Percentiles rank a stretch among this genome's conserved stretches.
Conservation (phyloP, 2,888 invertebrate species). For the Listrodromus nycthemerus region DNA sequence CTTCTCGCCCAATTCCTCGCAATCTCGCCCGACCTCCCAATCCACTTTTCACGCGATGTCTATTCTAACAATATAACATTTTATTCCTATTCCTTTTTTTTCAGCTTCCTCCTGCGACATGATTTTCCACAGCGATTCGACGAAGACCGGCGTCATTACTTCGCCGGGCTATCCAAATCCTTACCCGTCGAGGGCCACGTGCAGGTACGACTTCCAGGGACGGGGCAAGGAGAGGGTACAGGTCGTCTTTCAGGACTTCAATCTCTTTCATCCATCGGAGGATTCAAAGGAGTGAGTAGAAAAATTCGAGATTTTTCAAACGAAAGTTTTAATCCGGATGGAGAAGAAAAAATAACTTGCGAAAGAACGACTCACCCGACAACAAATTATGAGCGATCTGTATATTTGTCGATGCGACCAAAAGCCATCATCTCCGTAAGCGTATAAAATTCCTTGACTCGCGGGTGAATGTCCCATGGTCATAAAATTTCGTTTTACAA, state of each 20-base stretch:
- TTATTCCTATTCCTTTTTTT: conserved; percentile 82
- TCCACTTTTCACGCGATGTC: conserved; percentile 8
- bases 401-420: too few relatives aligned
- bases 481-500: too few relatives aligned
- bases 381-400: too few relatives aligned
- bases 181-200: conserved; percentile 92
- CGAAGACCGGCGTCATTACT: conserved; percentile 93
- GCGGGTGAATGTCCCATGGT: too few relatives aligned
- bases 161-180: conserved; percentile 94
- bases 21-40: not conserved
- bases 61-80: conserved; percentile 15
- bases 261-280: conserved; percentile 89
- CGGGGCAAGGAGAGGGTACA: conserved; percentile 93
- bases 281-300: conserved; percentile 88
- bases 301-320: not conserved
- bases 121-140: conserved; percentile 91
- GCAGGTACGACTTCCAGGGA: conserved; percentile 96
- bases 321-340: not conserved
- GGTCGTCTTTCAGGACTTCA: conserved; percentile 94
- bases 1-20: not conserved
- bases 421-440: too few relatives aligned
- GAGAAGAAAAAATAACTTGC: too few relatives aligned
- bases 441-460: too few relatives aligned
- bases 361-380: too few relatives aligned
- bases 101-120: conserved; percentile 92